phyloP scores from a whole-genome alignment of 37 sponge, comb jelly and placozoan genomes.

The Beroe ovata region DNA sequence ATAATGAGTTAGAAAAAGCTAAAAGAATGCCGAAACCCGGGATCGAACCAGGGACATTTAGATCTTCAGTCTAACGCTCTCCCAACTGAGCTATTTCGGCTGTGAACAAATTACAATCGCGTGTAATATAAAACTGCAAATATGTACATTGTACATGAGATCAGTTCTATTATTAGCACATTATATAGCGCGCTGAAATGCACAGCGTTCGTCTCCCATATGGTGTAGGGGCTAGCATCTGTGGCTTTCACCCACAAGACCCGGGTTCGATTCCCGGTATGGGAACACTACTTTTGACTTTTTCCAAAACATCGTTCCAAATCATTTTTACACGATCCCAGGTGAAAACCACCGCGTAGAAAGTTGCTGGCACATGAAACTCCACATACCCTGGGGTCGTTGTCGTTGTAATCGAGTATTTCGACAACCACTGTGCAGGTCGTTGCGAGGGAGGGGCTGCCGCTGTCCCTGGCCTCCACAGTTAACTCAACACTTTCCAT shows the following conservation, averaged over 20 bases:
- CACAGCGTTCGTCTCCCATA: constrained; percentile 9
- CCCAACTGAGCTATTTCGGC: constrained; percentile 87
- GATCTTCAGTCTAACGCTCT: constrained; percentile 88
- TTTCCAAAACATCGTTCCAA: neutral
- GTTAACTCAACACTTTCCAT: neutral
- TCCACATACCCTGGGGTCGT: constrained; percentile 55
- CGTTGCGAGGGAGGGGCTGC: neutral
- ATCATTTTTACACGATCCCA: no score
- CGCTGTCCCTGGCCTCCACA: constrained; percentile 18
- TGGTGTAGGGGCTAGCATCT: constrained; percentile 69
- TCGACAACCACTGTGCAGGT: constrained; percentile 9
- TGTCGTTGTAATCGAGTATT: constrained; percentile 56
- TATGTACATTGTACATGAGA: no score
- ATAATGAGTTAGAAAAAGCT: no score
- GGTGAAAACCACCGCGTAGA: no score
- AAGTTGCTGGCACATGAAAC: no score
- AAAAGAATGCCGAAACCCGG: constrained; percentile 78
- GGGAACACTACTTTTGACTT: constrained; percentile 25
- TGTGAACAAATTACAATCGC: neutral
- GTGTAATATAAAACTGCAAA: neutral
- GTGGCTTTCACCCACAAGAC: constrained; percentile 69
- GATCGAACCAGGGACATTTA: constrained; percentile 84
- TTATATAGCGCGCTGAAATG: neutral
- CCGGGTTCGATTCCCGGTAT: constrained; percentile 68
- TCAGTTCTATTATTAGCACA: no score